Conservation (phyloP, 2,113 vertebrate genomes). For the Lathamus discolor region DNA sequence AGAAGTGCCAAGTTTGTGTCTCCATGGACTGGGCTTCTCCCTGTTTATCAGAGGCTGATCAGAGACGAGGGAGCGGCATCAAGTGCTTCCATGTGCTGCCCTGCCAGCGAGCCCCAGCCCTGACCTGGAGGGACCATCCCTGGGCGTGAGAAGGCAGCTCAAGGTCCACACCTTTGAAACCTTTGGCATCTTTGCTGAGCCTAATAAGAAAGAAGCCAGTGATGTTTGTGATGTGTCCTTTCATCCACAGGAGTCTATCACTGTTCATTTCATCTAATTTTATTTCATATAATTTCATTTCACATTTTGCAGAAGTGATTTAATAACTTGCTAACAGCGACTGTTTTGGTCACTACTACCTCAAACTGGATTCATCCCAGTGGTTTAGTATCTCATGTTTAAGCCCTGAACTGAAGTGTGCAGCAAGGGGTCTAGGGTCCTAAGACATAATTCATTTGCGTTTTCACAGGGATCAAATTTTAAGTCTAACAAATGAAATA, state of each 20-base stretch:
- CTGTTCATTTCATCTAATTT: not conserved
- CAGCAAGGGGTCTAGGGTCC: not conserved
- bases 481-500: not conserved
- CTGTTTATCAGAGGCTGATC: conserved; percentile 21
- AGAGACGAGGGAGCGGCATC: not conserved
- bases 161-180: not conserved
- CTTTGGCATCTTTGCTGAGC: not conserved
- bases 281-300: not conserved
- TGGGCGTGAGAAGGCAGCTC: conserved; percentile 6
- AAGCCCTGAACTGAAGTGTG: not conserved
- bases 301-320: not conserved
- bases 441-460: not conserved
- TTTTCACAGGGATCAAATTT: not conserved
- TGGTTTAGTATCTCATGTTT: not conserved
- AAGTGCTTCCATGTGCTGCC: not conserved
- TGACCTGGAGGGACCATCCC: not conserved
- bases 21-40: not conserved
- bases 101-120: not conserved
- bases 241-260: accelerated
- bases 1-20: not conserved
- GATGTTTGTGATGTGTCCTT: not conserved
- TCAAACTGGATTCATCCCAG: not conserved
- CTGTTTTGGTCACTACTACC: not conserved
- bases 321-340: accelerated
- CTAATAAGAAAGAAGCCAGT: not conserved